Evolutionary conservation across 2,888 invertebrate species (phyloP), one percentile per base, ranked within the genome.

Genomic region (Tetragonula carbonaria): DNA sequence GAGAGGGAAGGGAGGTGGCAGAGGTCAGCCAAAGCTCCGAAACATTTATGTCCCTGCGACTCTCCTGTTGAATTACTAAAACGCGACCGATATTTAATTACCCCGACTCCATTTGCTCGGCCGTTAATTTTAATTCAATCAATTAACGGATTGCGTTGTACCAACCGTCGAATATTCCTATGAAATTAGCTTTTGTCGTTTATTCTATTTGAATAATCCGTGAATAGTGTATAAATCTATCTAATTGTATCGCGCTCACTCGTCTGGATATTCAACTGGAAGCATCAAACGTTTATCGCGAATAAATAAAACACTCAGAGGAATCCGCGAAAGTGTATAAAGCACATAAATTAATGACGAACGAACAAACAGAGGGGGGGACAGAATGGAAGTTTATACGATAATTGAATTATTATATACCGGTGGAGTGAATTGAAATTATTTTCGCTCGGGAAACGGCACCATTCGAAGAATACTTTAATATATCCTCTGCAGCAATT

Each of bases 1-100:
- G 75, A n/a, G 65, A 45, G 28, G 21, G 70, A 28, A 28, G 1
- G 28, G 28, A 28, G 28, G 28, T 28, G 73, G 28, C 14, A n/a
- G 4, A 45, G 23, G 50, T 57, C 55, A 45, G 45, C 45, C 45
- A 45, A 45, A 45, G 45, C 45, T 45, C 6, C 21, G n/a, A 16
- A 5, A 50, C 45, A 28, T 28, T 50, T 21, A 5, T 50, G 5
- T 14, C 2, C 45, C 14, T 28, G n/a, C 4, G 11, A 16, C 33
- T 11, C 23, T 11, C 45, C 33, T 21, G 11, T 21, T 13, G 45
- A 65, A 65, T 82, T 68, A 68, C 38, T 68, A 51, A 68, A 68
- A 63, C 57, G 14, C 55, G 14, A 23, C 66, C 57, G 51, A 55
- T 50, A 74, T 78, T 84, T 75, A 75, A 79, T 84, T 59, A 83